Evolutionary conservation across 2,888 invertebrate genomes (phyloP).

Genomic region (Amphipyra tragopoginis): DNA sequence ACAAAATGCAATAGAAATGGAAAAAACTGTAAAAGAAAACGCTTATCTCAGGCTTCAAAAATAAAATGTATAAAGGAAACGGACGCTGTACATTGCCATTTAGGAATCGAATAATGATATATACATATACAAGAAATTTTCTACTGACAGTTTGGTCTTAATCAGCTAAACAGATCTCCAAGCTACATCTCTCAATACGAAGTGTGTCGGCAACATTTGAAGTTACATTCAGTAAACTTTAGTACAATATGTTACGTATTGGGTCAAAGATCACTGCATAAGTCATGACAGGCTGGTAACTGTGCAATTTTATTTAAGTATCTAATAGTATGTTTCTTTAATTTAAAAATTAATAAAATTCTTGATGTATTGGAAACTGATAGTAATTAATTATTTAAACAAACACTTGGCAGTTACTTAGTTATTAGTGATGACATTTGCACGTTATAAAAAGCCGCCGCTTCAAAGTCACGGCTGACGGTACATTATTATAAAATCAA

Average conservation of each 20-base stretch:
- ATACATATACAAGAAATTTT: slow-evolving; percentile 8
- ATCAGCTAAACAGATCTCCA: slow-evolving; percentile 35
- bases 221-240: slow-evolving; percentile 41
- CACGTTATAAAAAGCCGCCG: slow-evolving; percentile 4
- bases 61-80: too few relatives aligned
- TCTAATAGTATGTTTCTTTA: background rate
- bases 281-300: slow-evolving; percentile 19
- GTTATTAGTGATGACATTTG: slow-evolving; percentile 4
- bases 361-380: background rate
- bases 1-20: too few relatives aligned
- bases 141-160: slow-evolving; percentile 13
- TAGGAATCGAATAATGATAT: slow-evolving; percentile 19
- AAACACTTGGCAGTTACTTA: slow-evolving; percentile 8
- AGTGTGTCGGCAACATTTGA: slow-evolving; percentile 42
- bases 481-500: slow-evolving; percentile 7
- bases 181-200: slow-evolving; percentile 35
- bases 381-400: slow-evolving; percentile 10
- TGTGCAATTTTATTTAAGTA: slow-evolving; percentile 5
- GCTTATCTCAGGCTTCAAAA: too few relatives aligned
- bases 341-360: background rate
- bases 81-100: too few relatives aligned
- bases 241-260: slow-evolving; percentile 28
- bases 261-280: slow-evolving; percentile 44
- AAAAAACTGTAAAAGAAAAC: too few relatives aligned
- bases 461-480: slow-evolving; percentile 41